Evolutionary conservation across 2,888 invertebrate species (phyloP), one percentile per base, ranked within the genome.

Genomic region (Diarsia dahlii): DNA sequence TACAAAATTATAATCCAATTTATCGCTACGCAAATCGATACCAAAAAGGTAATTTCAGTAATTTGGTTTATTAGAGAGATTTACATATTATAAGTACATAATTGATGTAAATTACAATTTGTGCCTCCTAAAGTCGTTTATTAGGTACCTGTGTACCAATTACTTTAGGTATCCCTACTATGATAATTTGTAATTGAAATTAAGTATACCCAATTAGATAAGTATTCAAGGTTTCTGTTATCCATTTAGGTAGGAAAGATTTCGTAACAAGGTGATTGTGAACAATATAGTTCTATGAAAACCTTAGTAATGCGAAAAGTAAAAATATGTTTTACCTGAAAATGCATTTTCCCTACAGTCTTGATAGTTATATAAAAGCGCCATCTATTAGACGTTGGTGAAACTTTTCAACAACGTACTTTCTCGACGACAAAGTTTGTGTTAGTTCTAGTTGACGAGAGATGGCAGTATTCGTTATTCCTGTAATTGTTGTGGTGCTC

Each of bases 381-480:
- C 86, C 84, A 84, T 76, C 84, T 86, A 6, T 48, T 20, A 5
- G 2, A 15, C 0, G 5, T 0, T 2, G 4, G 0, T 0, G 0
- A 15, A 68, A 82, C 28, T 10, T 54, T 1, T 45, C 6, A 13
- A 0, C 13, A 3, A 8, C 5, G 0, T 0, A 50, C 12, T 13
- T 20, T 15, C 4, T 15, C 12, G 2, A 1, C 0, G 1, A 4
- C n/a, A 1, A 50, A 13, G n/a, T 2, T 54, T 46, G 3, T 6
- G 0, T 23, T 58, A 20, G 46, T 69, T 34, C 5, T 8, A 45
- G 0, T 6, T 10, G 0, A 48, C 0, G 4, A 60, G 12, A 86
- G 84, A 84, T 84, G 84, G 81, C 84, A 63, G 66, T 46, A 28
- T n/a, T n/a, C 3, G n/a, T n/a, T 9, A 28, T 0, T 18, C 3